Evolutionary conservation across 1,140 invertebrate genomes (phyloP).

Genomic region (Calliphora vicina): DNA sequence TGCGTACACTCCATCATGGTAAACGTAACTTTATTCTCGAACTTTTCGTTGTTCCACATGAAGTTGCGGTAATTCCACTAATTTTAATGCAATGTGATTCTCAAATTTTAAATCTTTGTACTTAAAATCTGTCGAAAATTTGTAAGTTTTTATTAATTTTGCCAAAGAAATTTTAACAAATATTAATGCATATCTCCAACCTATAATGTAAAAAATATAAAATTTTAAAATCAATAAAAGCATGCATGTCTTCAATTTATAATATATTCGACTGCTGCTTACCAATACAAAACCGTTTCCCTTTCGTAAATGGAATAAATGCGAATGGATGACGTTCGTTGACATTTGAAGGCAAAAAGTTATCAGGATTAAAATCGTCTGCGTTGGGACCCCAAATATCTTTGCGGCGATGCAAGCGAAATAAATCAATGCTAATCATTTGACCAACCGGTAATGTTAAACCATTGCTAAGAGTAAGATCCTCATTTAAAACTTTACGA

Average conservation of each 20-base stretch:
- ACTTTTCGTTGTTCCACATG: too few species aligned
- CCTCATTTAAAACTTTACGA: not conserved
- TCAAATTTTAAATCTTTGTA: constrained; percentile 3
- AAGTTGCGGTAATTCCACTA: too few species aligned
- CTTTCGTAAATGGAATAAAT: constrained; percentile 68
- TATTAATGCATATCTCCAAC: not conserved
- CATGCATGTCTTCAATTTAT: too few species aligned
- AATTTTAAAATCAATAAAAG: not conserved
- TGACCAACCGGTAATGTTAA: constrained; percentile 28
- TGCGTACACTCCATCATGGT: too few species aligned
- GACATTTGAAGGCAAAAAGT: constrained; percentile 65
- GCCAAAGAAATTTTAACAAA: not conserved
- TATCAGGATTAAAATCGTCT: constrained; percentile 69
- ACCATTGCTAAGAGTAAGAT: constrained; percentile 5
- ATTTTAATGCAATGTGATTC: too few species aligned
- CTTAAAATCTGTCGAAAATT: constrained; percentile 19
- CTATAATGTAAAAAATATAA: not conserved
- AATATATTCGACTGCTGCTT: too few species aligned
- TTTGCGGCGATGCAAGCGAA: constrained; percentile 48
- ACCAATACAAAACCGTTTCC: constrained; percentile 68
- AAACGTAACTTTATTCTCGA: too few species aligned
- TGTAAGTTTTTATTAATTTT: constrained; percentile 9
- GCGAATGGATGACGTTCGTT: constrained; percentile 57
- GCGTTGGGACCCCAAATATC: constrained; percentile 65
- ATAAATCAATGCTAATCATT: constrained; percentile 30